These are phyloP conservation scores for Drosophila setifemur DNA, from an alignment of 1,140 invertebrate species.

Conservation along the genomic window DNA sequence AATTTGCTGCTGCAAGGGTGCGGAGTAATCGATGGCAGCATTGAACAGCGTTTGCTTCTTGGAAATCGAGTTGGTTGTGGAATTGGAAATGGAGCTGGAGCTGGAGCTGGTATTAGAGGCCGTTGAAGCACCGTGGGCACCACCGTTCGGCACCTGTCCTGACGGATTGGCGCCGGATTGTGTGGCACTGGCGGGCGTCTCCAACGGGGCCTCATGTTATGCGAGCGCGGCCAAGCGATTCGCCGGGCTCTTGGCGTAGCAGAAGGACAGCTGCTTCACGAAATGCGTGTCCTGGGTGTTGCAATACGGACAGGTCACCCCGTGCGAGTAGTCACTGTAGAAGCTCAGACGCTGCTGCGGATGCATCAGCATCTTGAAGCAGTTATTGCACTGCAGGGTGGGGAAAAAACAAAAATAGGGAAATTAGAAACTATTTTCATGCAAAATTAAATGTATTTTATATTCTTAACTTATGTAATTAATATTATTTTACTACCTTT, in stretches of 20 bases:
- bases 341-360: conserved; percentile 94
- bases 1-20: conserved; percentile 76
- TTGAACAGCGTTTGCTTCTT: conserved; percentile 64
- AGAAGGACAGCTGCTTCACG: conserved; percentile 92
- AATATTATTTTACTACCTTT: too few relatives aligned
- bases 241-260: conserved; percentile 89
- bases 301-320: conserved; percentile 95
- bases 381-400: conserved; percentile 92
- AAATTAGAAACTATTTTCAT: conserved; percentile 3
- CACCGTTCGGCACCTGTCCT: conserved; percentile 27
- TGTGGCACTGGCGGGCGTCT: conserved; percentile 58
- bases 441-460: too few relatives aligned
- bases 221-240: conserved; percentile 89
- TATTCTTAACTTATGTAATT: too few relatives aligned
- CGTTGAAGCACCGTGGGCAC: conserved; percentile 57
- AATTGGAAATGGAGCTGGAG: neutral
- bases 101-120: conserved; percentile 13
- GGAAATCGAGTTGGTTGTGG: neutral
- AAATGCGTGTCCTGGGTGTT: conserved; percentile 95
- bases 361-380: conserved; percentile 92
- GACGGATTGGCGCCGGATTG: conserved; percentile 24
- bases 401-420: neutral
- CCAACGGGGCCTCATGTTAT: conserved; percentile 90
- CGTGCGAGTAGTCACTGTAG: conserved; percentile 97
- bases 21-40: conserved; percentile 77